Conservation (phyloP, 2,797 vertebrate genomes). For the Myotis myotis region DNA sequence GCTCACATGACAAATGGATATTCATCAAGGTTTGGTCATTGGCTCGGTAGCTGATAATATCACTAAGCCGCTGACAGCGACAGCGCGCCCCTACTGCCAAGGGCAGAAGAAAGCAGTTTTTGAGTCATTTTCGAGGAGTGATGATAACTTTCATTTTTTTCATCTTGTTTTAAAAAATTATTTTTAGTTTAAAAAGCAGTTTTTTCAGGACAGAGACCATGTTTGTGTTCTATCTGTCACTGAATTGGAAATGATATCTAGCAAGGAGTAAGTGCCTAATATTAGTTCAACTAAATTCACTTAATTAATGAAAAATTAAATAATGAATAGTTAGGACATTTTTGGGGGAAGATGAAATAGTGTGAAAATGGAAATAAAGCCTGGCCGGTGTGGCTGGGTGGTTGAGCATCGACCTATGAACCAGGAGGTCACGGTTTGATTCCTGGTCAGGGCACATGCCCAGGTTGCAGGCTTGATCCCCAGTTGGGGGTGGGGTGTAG, state of each 20-base stretch:
- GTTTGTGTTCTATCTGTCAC: background rate
- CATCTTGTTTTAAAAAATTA: background rate
- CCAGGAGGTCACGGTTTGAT: too few species aligned
- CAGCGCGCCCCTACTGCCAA: background rate
- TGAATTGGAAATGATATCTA: background rate
- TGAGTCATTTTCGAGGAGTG: background rate
- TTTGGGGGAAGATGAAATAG: background rate
- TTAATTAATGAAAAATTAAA: background rate
- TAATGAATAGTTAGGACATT: background rate
- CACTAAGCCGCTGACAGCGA: background rate
- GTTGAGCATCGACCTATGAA: too few species aligned
- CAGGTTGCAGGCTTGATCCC: too few species aligned
- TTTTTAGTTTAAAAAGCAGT: background rate
- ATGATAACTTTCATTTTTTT: background rate
- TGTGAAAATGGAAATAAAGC: background rate
- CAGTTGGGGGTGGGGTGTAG: too few species aligned
- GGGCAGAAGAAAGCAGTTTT: background rate
- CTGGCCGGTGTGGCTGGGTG: too few species aligned
- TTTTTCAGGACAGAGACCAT: background rate
- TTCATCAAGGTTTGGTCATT: background rate
- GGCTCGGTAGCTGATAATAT: background rate
- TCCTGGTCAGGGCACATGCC: too few species aligned
- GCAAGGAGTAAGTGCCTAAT: background rate
- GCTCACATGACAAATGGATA: background rate
- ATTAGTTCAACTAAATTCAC: slow-evolving; percentile 32